Evolutionary conservation across 2,113 vertebrate species (phyloP).

Genomic region (Malurus elegans): DNA sequence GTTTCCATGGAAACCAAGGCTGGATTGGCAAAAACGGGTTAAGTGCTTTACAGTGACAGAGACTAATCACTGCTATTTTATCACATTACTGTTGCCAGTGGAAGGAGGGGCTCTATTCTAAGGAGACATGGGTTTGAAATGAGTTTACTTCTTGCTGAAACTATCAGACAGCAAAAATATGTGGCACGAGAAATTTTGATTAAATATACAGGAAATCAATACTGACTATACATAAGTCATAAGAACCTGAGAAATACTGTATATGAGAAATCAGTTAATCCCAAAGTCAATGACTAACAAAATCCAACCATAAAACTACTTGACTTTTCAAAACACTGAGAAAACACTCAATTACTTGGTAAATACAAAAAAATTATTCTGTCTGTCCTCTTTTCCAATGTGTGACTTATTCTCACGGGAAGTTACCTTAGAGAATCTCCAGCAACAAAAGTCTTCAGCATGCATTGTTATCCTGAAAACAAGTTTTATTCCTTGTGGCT

Average conservation of each 20-base stretch:
- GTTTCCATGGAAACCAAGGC: slow-evolving; percentile 73
- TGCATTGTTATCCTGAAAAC: neutral
- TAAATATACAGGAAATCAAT: slow-evolving; percentile 54
- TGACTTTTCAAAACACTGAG: slow-evolving; percentile 2
- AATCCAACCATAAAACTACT: neutral
- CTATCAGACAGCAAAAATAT: slow-evolving; percentile 36
- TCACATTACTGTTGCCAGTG: slow-evolving; percentile 45
- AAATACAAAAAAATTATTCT: neutral
- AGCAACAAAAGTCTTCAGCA: neutral
- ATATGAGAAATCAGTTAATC: slow-evolving; percentile 14
- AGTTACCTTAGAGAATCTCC: neutral
- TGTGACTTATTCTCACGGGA: neutral
- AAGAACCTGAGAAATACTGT: slow-evolving; percentile 1
- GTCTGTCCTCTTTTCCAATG: neutral
- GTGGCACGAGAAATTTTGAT: slow-evolving; percentile 59
- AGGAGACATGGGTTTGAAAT: slow-evolving; percentile 43
- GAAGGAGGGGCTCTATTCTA: slow-evolving; percentile 38
- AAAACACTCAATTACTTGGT: neutral
- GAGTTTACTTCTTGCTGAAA: slow-evolving; percentile 12
- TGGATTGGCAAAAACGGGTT: slow-evolving; percentile 69
- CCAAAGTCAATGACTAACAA: slow-evolving; percentile 31
- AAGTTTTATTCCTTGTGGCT: neutral
- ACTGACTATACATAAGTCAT: neutral
- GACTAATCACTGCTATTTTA: slow-evolving; percentile 76
- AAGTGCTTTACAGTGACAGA: slow-evolving; percentile 71